Evolutionary conservation across 2,113 vertebrate genomes (phyloP).

Genomic region (Mirza zaza): DNA sequence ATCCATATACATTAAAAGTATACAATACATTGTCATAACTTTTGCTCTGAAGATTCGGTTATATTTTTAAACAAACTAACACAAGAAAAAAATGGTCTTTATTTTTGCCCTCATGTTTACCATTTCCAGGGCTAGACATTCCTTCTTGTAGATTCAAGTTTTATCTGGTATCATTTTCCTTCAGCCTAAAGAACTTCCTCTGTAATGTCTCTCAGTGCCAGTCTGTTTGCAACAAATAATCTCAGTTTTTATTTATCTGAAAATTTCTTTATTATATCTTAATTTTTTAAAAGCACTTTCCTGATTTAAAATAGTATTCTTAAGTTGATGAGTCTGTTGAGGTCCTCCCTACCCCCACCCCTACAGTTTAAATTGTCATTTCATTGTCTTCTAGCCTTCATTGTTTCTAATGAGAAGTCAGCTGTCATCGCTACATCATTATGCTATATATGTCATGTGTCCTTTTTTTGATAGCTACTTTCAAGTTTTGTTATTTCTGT

Average conservation of each 20-base stretch:
- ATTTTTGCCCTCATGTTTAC: neutral
- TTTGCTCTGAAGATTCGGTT: neutral
- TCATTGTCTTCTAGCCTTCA: neutral
- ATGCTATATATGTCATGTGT: neutral
- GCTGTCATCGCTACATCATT: neutral
- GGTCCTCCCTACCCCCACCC: too few species aligned
- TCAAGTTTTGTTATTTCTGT: neutral
- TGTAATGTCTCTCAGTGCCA: neutral
- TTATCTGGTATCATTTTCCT: neutral
- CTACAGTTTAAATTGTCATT: neutral
- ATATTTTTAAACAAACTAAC: neutral
- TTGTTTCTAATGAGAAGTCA: neutral
- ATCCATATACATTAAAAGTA: neutral
- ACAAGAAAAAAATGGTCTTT: neutral
- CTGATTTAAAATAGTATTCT: neutral
- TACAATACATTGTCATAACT: neutral
- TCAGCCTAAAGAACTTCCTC: neutral
- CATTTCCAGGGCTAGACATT: neutral
- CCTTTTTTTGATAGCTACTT: neutral
- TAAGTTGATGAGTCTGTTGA: neutral
- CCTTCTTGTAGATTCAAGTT: neutral
- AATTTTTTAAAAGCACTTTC: neutral
- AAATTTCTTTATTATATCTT: neutral
- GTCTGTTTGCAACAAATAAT: neutral
- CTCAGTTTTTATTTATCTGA: neutral